Conservation (phyloP, 2,888 invertebrate genomes). For the Hirtodrosophila alboralis region DNA sequence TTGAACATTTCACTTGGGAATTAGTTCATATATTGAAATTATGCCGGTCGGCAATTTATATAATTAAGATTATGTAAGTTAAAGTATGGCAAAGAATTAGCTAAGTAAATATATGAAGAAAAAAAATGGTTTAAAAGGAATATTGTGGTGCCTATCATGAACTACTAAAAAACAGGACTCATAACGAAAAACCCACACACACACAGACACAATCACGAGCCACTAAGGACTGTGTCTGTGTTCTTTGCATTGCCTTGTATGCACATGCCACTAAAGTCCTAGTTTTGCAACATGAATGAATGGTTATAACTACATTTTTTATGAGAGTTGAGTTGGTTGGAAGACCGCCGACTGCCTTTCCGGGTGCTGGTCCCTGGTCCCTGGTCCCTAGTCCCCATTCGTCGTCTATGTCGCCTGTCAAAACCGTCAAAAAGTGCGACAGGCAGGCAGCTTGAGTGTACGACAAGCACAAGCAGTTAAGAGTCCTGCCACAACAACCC, state of each 20-base stretch:
- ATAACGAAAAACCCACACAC: slow-evolving; percentile 19
- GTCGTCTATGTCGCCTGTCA: slow-evolving; percentile 53
- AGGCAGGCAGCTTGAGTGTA: slow-evolving; percentile 45
- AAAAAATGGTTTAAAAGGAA: slow-evolving; percentile 11
- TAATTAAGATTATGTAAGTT: too few species aligned
- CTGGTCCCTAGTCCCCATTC: slow-evolving; percentile 8
- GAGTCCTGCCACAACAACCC: slow-evolving; percentile 15
- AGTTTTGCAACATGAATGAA: slow-evolving; percentile 68
- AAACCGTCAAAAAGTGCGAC: slow-evolving; percentile 66
- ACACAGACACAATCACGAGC: background rate
- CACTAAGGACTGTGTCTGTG: slow-evolving; percentile 7
- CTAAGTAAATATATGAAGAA: slow-evolving; percentile 1
- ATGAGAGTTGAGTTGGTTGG: slow-evolving; percentile 41
- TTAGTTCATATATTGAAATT: too few species aligned
- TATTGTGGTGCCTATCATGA: slow-evolving; percentile 23
- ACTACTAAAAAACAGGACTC: slow-evolving; percentile 28
- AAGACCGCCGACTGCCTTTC: slow-evolving; percentile 16
- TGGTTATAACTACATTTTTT: slow-evolving; percentile 67
- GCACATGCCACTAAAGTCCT: slow-evolving; percentile 54
- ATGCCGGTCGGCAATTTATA: too few species aligned
- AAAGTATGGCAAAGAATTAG: slow-evolving; percentile 4
- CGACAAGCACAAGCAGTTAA: slow-evolving; percentile 26
- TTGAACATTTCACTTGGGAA: too few species aligned
- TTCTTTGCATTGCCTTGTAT: slow-evolving; percentile 29
- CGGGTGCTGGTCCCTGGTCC: slow-evolving; percentile 2